Evolutionary conservation across 2,888 invertebrate species (phyloP).

Genomic region (Drosophila quinaria): DNA sequence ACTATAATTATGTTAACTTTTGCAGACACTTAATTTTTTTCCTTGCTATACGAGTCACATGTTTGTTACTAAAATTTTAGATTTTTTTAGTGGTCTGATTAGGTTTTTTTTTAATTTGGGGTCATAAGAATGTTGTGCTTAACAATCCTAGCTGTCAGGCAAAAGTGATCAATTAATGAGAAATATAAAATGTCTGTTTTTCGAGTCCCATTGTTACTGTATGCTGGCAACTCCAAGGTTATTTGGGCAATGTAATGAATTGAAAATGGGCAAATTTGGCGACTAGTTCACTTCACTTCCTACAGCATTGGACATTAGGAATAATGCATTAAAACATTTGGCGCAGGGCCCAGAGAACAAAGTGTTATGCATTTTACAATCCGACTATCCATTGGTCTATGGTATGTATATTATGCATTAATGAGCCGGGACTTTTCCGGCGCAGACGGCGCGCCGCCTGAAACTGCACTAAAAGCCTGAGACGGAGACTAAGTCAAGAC

Average conservation of each 20-base stretch:
- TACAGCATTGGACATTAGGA: conserved; percentile 6
- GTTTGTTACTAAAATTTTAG: too few species aligned
- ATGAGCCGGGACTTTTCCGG: conserved; percentile 69
- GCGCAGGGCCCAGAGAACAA: conserved; percentile 62
- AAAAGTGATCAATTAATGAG: too few species aligned
- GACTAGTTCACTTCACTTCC: not conserved
- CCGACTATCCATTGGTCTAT: conserved; percentile 28
- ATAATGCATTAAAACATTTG: conserved; percentile 68
- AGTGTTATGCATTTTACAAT: conserved; percentile 55
- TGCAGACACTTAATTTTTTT: too few species aligned
- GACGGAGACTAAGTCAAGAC: not conserved
- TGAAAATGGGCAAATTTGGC: conserved; percentile 6
- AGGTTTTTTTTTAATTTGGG: too few species aligned
- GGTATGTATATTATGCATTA: conserved; percentile 66
- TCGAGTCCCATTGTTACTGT: too few species aligned
- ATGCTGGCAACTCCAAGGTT: conserved; percentile 12
- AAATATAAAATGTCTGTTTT: not conserved
- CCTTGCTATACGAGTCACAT: too few species aligned
- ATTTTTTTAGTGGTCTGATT: too few species aligned
- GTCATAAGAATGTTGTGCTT: too few species aligned
- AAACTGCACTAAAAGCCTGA: conserved; percentile 45
- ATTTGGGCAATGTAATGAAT: conserved; percentile 4
- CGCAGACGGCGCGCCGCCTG: conserved; percentile 52
- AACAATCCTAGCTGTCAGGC: too few species aligned
- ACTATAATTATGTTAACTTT: too few species aligned